Base-by-base conservation (phyloP, 2,888 invertebrate genomes). In the Xanthorhoe spadicearia region DNA sequence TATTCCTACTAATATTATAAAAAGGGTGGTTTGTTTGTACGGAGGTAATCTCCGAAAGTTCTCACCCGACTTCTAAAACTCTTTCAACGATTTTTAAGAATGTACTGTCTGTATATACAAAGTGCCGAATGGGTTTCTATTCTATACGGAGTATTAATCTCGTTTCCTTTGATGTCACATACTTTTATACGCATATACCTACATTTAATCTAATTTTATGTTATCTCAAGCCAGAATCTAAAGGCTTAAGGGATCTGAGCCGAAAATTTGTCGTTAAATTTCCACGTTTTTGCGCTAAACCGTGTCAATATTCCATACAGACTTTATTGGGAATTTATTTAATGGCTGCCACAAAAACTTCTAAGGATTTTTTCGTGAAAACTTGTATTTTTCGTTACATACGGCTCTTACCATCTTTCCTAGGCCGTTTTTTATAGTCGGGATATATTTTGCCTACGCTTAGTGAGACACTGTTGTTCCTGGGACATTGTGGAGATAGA, bases 201-300 rank as follows among this genome's bases (percentile, higher is more conserved):
- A 51, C 19, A 51, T 52, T 52, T 60, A 28, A 60, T 46, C 38
- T 49, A 23, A 61, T 54, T 55, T 61, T 38, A 61, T 53, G 53
- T 18, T 53, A 61, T 61, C 53, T 53, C 13, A 38, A 53, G 52
- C 43, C 46, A 32, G 46, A 59, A 60, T 53, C 54, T 54, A 32
- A 49, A 54, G 61, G 54, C 49, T 61, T 49, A 61, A 46, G 23
- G 23, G 61, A 28, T 53, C 52, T 46, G 28, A 50, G 50, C 17
- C 56, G 23, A 19, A 49, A 49, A 54, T 61, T 35, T 18, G 48
- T 54, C 48, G 48, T 48, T 17, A 53, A 52, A 53, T 54, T 19
- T 58, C 17, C 38, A 19, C 59, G 50, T 43, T 18, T 55, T 43
- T 32, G 15, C 54, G 54, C 18, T 23, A 23, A 52, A 43, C 52